Base-by-base conservation (phyloP, 2,888 invertebrate species). In the Micoletzkya japonica region DNA sequence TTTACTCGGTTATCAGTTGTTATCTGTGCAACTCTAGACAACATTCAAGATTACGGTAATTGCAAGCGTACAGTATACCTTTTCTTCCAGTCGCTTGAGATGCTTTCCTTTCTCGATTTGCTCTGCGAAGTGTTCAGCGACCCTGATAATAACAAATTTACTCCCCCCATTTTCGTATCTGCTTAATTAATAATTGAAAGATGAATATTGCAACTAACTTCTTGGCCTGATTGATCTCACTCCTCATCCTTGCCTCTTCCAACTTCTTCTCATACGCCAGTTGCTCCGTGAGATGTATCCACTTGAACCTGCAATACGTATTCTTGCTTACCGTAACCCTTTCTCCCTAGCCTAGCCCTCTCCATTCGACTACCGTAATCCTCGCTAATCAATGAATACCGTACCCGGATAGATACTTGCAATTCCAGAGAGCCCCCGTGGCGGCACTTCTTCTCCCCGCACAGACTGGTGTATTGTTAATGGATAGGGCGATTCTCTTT, bases 261-360 rank as follows among this genome's bases (percentile, higher is more conserved):
- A 93, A 92, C 28, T 93, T 93, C 86, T 91, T 91, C 86, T 97
- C 96, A 86, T 95, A 95, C 2, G 92, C 92, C 77, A 97, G 88
- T 78, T 95, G 90, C 87, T 97, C 97, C 86, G 92, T 93, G 54
- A 98, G 89, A 87, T 98, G 95, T 36, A 91, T 89, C 97, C 97
- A 98, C 87, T 95, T 95, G 86, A 97, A 97, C 77, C 92, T 90
- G 74, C 49, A 86, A 56, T 56, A 26, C 4, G 4, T 26, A 17
- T 6, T 56, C 10, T 17, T 56, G 4, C 50, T n/a, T 50, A 50
- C 20, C 50, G 4, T 4, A 24, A n/a, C n/a, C n/a, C n/a, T n/a
- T n/a, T n/a, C n/a, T 44, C 20, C 44, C 56, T 28, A 17, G 6
- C 4, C 7, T 56, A 4, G 30, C 6, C 56, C 36, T 28, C 7